Base-by-base conservation (phyloP, 2,113 vertebrate species). In the Poeciliopsis turrubarensis region DNA sequence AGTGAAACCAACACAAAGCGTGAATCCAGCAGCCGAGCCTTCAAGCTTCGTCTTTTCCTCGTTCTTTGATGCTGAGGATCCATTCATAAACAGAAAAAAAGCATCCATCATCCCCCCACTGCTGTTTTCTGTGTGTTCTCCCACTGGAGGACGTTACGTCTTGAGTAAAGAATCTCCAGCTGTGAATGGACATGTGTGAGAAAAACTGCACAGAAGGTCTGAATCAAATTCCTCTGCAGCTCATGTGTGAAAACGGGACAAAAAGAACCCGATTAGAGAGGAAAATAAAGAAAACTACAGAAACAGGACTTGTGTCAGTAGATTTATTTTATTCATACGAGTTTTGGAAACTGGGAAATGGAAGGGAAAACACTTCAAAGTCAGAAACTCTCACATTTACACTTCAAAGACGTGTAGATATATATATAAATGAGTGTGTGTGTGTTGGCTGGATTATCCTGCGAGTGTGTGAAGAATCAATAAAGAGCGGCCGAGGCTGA, bases 381-480 rank as follows among this genome's bases (percentile, higher is more conserved):
- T 69, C 60, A 34, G 32, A 14, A 31, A 62, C 69, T 1, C n/a
- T 2, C 19, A 47, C 39, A 57, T 19, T 22, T 61, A 63, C 66
- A 83, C 82, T 84, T 86, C 87, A 89, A 86, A 82, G 84, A 44
- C 62, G 2, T 57, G 51, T 68, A 77, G 68, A 71, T 77, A 74
- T 70, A 63, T 39, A 13, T 39, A 68, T 0, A 37, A 37, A 37
- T 37, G 34, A 37, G 62, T 32, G 29, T 25, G 65, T 0, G 80
- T 67, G 25, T 75, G 62, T 71, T 68, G 47, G 68, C 68, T 32
- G 77, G 65, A 70, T 84, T 70, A 81, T 72, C 76, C 73, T 67
- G 19, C 22, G 27, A 78, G 79, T 78, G 82, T 79, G 85, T 82
- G 80, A 79, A 84, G 82, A 85, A 87, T 88, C 84, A 78, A 85